Evolutionary conservation across 2,888 invertebrate species (phyloP).

Genomic region (Drosophila putrida): DNA sequence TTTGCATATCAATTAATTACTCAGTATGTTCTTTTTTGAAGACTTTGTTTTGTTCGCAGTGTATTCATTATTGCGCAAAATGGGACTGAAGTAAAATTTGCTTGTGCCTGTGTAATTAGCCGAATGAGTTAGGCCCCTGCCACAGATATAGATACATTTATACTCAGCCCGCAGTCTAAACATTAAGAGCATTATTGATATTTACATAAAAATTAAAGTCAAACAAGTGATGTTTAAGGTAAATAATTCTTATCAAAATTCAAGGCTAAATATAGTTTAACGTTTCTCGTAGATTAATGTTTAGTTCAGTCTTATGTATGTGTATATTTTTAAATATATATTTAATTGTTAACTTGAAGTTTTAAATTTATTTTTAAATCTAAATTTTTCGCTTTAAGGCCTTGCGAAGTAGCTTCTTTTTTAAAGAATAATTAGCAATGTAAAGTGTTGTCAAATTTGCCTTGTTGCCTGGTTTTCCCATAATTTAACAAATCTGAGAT

Average conservation of each 20-base stretch:
- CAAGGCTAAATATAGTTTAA: not conserved
- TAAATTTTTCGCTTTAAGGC: no score
- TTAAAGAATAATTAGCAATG: not conserved
- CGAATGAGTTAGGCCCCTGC: not conserved
- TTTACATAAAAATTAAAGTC: slow-evolving; percentile 1
- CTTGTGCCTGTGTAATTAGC: slow-evolving; percentile 4
- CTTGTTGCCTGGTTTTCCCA: not conserved
- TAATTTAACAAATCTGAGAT: no score
- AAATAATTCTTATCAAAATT: not conserved
- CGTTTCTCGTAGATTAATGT: no score
- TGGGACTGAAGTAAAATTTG: slow-evolving; percentile 4
- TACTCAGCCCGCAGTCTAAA: not conserved
- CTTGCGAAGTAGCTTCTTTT: not conserved
- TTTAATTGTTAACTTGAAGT: no score
- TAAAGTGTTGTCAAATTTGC: not conserved
- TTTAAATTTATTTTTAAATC: not conserved
- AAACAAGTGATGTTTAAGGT: not conserved
- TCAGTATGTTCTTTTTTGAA: no score
- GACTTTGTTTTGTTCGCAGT: slow-evolving; percentile 1
- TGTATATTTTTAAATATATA: not conserved
- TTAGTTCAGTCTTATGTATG: no score
- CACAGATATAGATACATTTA: not conserved
- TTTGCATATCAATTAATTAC: not conserved
- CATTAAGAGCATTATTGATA: not conserved
- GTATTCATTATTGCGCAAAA: slow-evolving; percentile 1